phyloP scores from a whole-genome alignment of 2,888 invertebrate species.

The Ephialtes manifestator region DNA sequence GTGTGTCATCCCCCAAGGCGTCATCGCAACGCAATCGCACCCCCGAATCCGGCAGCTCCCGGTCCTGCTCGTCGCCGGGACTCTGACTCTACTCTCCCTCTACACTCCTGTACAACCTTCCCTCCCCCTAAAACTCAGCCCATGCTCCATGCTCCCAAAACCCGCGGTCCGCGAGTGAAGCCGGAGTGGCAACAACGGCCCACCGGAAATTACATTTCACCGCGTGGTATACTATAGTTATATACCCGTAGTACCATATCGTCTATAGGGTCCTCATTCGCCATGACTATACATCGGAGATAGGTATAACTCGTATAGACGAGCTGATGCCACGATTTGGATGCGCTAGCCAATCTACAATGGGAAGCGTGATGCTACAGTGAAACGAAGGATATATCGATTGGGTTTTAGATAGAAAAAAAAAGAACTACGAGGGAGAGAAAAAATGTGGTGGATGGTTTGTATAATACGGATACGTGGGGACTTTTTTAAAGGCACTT shows the following conservation, averaged over 20 bases:
- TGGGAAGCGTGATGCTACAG: slow-evolving; percentile 35
- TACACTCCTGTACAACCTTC: slow-evolving; percentile 20
- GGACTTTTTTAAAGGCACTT: neutral
- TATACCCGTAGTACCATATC: slow-evolving; percentile 69
- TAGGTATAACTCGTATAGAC: slow-evolving; percentile 36
- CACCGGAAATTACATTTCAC: slow-evolving; percentile 85
- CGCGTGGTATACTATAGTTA: slow-evolving; percentile 77
- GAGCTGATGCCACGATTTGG: slow-evolving; percentile 33
- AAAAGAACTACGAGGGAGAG: neutral
- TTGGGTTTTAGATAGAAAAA: slow-evolving; percentile 36
- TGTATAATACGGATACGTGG: neutral
- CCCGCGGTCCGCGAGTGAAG: slow-evolving; percentile 68
- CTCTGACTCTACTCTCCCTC: slow-evolving; percentile 31
- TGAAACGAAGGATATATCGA: slow-evolving; percentile 34
- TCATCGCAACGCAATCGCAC: slow-evolving; percentile 77
- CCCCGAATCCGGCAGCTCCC: slow-evolving; percentile 70
- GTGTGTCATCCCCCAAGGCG: slow-evolving; percentile 80
- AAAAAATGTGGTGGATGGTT: neutral
- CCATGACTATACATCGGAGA: slow-evolving; percentile 25
- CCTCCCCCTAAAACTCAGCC: neutral
- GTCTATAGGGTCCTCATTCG: slow-evolving; percentile 45
- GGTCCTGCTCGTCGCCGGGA: slow-evolving; percentile 61
- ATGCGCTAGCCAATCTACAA: slow-evolving; percentile 45
- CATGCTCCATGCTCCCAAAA: slow-evolving; percentile 16
- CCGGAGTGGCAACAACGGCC: slow-evolving; percentile 74